Conservation (phyloP, 2,113 vertebrate species). For the Muscicapa adusta region DNA sequence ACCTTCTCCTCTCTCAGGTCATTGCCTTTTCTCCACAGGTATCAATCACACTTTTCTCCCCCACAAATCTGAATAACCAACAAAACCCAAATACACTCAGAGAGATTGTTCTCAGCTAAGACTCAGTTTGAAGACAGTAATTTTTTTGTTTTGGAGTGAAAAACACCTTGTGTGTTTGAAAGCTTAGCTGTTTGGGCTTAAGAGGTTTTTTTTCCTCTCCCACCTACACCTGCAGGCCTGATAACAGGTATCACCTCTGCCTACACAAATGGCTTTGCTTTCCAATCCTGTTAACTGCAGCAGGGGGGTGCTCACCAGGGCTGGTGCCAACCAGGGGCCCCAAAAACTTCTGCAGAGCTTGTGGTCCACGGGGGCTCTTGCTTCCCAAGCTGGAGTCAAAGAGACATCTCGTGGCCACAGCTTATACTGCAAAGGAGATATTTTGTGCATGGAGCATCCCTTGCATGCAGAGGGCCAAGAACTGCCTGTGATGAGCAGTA, state of each 20-base stretch:
- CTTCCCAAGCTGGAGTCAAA: not conserved
- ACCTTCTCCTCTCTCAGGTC: not conserved
- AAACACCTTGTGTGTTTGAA: not conserved
- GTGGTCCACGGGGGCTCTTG: not conserved
- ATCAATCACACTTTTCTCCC: not conserved
- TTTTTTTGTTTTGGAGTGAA: not conserved
- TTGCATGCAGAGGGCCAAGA: not conserved
- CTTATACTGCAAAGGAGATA: slow-evolving; percentile 16
- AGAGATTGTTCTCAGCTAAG: not conserved
- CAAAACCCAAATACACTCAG: not conserved
- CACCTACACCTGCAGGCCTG: not conserved
- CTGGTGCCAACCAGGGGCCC: not conserved
- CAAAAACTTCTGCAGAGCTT: not conserved
- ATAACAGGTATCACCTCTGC: not conserved
- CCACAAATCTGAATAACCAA: not conserved
- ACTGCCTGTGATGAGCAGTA: fast-evolving
- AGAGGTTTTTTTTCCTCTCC: not conserved
- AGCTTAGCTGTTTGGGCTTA: not conserved
- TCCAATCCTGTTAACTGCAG: not conserved
- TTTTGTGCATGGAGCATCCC: not conserved
- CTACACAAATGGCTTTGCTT: not conserved
- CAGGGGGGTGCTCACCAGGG: not conserved
- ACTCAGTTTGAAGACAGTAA: not conserved
- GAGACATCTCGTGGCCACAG: slow-evolving; percentile 57
- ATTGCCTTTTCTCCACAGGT: not conserved